Percentiles rank a stretch among this genome's conserved stretches.
phyloP scores from a whole-genome alignment of 2,797 vertebrate species.

The Basileuterus tristriatus region DNA sequence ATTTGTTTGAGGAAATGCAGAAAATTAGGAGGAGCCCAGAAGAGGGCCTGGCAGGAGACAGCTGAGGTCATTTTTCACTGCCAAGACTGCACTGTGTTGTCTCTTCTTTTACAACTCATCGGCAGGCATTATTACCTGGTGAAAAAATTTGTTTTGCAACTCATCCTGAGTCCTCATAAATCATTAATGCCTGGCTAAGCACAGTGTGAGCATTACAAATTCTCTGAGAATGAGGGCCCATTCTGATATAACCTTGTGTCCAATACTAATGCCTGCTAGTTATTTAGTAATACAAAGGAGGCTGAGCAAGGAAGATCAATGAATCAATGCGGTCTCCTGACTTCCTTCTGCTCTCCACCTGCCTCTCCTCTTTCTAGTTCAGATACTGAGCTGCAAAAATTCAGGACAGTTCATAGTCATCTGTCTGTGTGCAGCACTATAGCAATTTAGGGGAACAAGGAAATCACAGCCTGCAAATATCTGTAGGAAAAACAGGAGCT shows the following conservation, averaged over 20 bases:
- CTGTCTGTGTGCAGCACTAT: not conserved
- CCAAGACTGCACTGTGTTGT: conserved; percentile 40
- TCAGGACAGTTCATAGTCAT: not conserved
- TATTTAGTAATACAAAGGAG: conserved; percentile 67
- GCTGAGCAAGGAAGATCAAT: conserved; percentile 49
- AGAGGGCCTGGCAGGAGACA: conserved; percentile 3
- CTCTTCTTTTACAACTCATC: conserved; percentile 64
- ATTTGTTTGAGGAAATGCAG: not conserved
- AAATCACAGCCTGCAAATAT: not conserved
- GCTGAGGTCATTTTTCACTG: conserved; percentile 61
- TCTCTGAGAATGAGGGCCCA: conserved; percentile 20
- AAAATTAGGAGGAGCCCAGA: conserved; percentile 14
- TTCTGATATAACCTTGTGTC: conserved; percentile 56
- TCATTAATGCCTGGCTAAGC: conserved; percentile 69
- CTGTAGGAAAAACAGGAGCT: not conserved
- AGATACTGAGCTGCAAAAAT: not conserved
- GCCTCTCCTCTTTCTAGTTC: not conserved
- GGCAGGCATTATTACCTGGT: conserved; percentile 66
- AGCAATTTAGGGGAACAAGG: not conserved
- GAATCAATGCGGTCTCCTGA: conserved; percentile 37
- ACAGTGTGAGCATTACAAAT: conserved; percentile 61
- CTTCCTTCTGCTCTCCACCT: not conserved
- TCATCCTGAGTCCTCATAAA: conserved; percentile 67
- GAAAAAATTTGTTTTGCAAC: conserved; percentile 71
- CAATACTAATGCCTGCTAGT: conserved; percentile 65